Evolutionary conservation across 2,113 vertebrate species (phyloP).

Genomic region (Cygnus buccinator): DNA sequence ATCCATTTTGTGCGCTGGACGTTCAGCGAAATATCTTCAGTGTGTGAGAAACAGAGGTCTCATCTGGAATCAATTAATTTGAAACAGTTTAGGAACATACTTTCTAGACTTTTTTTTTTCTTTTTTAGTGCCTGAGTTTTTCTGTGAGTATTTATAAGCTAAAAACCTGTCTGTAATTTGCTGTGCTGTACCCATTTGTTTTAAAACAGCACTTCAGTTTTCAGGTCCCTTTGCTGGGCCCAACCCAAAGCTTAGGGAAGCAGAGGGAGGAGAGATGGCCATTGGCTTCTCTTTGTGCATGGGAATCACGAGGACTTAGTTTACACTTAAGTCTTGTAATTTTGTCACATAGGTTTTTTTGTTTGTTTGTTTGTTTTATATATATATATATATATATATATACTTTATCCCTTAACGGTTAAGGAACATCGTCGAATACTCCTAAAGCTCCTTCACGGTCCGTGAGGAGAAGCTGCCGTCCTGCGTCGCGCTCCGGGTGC

Average conservation of each 20-base stretch:
- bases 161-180: not conserved
- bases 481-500: no score
- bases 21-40: not conserved
- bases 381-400: no score
- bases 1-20: constrained; percentile 27
- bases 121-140: not conserved
- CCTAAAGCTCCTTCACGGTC: fast-evolving
- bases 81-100: not conserved
- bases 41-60: constrained; percentile 40
- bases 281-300: not conserved
- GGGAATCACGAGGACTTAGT: not conserved
- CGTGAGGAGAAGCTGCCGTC: not conserved
- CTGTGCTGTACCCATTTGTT: not conserved
- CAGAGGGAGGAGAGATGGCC: not conserved
- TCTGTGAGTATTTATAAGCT: not conserved
- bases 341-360: fast-evolving
- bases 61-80: constrained; percentile 66
- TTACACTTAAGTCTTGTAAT: not conserved
- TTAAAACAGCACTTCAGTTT: not conserved
- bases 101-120: not conserved
- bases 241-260: not conserved
- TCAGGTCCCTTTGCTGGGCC: not conserved
- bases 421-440: not conserved
- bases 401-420: not conserved
- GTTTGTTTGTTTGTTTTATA: not conserved